Base-by-base conservation (phyloP, 2,797 vertebrate species). In the Eulemur coronatus region DNA sequence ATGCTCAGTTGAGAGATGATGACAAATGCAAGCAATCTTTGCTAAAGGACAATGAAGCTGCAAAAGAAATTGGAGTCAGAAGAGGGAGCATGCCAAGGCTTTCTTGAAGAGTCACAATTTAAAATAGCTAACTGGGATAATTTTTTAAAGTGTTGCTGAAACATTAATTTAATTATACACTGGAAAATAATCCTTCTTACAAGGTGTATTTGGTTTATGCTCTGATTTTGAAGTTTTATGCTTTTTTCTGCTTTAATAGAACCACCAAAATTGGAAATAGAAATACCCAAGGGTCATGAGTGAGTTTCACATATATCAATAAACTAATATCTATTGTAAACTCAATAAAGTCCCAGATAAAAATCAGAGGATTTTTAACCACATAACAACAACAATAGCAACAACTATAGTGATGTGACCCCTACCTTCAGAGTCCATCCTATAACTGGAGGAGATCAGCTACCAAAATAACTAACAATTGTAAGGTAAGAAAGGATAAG, bases 61-160 rank as follows among this genome's bases (percentile, higher is more conserved):
- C 35, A 76, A 75, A 90, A 95, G 63, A 91, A 41, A 50, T 1
- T 41, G 33, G 10, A 97, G n/a, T 93, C 52, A 89, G 57, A 85
- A 92, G n/a, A 96, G 5, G 7, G n/a, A 65, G 13, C 22, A 33
- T 9, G 8, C 20, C n/a, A 72, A 24, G 92, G 33, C 10, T 76
- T 82, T 86, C 63, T 61, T 88, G 65, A 89, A 90, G n/a, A 92
- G 26, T 52, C 30, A 63, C 33, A 69, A 41, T 24, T 81, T 91
- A 85, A 88, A 93, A 96, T 38, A 86, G 30, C 43, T 90, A 90
- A 84, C 38, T 11, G 63, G 15, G 80, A 69, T 90, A 75, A 93
- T 91, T 57, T 41, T 78, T 84, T 78, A 50, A 84, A 59, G 11
- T 61, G n/a, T 72, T 70, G 18, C 76, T 80, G 38, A 63, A 88